Evolutionary conservation across 2,797 vertebrate genomes (phyloP).

Genomic region (Percopsis omiscomaycus): DNA sequence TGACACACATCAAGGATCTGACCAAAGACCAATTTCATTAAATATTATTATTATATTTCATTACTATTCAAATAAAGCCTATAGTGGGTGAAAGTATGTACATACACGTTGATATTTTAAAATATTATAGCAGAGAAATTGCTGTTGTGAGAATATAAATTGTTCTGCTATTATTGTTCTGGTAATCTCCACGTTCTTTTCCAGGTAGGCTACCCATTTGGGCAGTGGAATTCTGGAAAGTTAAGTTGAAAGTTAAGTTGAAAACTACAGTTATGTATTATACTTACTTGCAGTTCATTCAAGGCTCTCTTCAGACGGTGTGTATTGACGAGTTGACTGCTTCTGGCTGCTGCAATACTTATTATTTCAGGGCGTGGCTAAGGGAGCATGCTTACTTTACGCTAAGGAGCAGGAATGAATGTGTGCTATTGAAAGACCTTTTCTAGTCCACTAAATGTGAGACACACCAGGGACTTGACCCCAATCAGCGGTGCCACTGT

Average conservation of each 20-base stretch:
- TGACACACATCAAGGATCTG: no score
- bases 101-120: no score
- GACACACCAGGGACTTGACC: conserved; percentile 49
- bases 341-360: not conserved
- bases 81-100: no score
- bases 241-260: not conserved
- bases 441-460: conserved; percentile 41
- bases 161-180: no score
- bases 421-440: conserved; percentile 31
- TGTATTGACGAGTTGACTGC: not conserved
- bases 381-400: conserved; percentile 15
- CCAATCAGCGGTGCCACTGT: conserved; percentile 33
- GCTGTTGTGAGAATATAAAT: no score
- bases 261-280: conserved; percentile 6
- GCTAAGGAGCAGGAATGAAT: not conserved
- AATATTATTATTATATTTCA: no score
- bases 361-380: conserved; percentile 13
- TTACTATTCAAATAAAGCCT: no score
- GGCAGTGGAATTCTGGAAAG: not conserved
- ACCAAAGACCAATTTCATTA: no score
- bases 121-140: no score
- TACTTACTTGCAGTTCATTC: not conserved
- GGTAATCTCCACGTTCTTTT: no score
- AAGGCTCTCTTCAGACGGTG: not conserved
- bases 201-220: not conserved